A percentile compares a stretch with the other conserved stretches of the same genome.
These are phyloP conservation scores for Augochlora pura DNA, from an alignment of 1,140 invertebrate genomes.

Conservation along the genomic window DNA sequence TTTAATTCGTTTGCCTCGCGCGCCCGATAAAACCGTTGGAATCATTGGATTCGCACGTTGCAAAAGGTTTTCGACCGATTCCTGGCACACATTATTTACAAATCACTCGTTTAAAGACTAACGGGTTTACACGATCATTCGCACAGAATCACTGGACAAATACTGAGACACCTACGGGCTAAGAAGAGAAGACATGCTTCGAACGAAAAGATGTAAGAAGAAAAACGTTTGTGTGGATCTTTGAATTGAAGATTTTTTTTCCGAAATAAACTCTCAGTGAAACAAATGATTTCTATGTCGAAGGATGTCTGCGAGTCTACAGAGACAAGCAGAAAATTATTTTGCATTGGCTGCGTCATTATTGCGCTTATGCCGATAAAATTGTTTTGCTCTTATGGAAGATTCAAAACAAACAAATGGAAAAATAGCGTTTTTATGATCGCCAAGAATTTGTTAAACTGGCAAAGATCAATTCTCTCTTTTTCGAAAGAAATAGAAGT, in stretches of 20 bases:
- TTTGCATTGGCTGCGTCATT: not conserved
- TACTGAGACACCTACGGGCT: not conserved
- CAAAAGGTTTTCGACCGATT: not conserved
- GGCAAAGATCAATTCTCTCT: too few species aligned
- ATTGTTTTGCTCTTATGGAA: not conserved
- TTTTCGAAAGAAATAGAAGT: not conserved
- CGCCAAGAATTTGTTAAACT: not conserved
- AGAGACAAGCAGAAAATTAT: slow-evolving; percentile 5
- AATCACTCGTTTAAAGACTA: not conserved
- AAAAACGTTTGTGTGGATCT: too few species aligned
- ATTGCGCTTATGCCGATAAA: not conserved
- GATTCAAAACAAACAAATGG: not conserved
- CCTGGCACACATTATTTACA: not conserved
- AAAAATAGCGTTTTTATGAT: not conserved
- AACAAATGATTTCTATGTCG: not conserved
- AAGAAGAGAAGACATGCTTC: not conserved
- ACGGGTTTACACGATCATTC: not conserved
- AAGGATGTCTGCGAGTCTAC: not conserved
- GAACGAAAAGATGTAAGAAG: not conserved
- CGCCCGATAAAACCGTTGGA: not conserved
- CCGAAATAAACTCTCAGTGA: too few species aligned
- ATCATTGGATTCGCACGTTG: not conserved
- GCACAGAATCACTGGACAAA: slow-evolving; percentile 6
- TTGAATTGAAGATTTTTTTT: not conserved
- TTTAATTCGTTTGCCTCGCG: slow-evolving; percentile 49